Percentiles rank a stretch among this genome's conserved stretches.
Evolutionary conservation across 2,113 vertebrate species (phyloP).

Genomic region (Jaculus jaculus): DNA sequence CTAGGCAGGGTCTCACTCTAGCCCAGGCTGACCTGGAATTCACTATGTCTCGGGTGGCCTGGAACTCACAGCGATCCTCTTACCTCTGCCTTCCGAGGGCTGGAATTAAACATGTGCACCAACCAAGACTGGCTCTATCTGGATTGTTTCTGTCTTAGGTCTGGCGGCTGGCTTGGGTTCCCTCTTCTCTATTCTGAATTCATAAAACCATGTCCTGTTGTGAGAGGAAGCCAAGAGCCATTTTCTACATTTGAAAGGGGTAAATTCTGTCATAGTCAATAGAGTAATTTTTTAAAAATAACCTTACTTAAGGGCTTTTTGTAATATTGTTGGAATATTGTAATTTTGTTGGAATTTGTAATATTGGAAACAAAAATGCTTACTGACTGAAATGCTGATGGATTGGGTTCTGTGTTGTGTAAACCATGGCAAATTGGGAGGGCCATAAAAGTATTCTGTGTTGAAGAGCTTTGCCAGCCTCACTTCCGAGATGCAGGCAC

Average conservation of each 20-base stretch:
- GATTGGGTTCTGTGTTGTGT: slow-evolving; percentile 80
- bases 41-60: too few species aligned
- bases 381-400: slow-evolving; percentile 77
- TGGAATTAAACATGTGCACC: too few species aligned
- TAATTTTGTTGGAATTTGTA: too few species aligned
- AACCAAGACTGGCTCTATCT: too few species aligned
- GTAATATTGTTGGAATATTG: too few species aligned
- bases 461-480: slow-evolving; percentile 89
- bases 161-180: slow-evolving; percentile 60
- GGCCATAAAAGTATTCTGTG: slow-evolving; percentile 82
- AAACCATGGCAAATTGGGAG: slow-evolving; percentile 81
- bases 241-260: slow-evolving; percentile 82
- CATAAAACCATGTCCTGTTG: slow-evolving; percentile 75
- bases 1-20: too few species aligned
- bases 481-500: slow-evolving; percentile 87
- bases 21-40: too few species aligned
- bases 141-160: slow-evolving; percentile 56
- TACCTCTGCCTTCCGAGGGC: too few species aligned
- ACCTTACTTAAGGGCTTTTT: slow-evolving; percentile 78
- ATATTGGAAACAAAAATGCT: slow-evolving; percentile 78
- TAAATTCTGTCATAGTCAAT: slow-evolving; percentile 82
- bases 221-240: slow-evolving; percentile 81
- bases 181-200: slow-evolving; percentile 70
- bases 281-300: slow-evolving; percentile 68
- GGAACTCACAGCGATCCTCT: too few species aligned